phyloP scores from a whole-genome alignment of 2,113 vertebrate genomes.

The Anguilla rostrata region DNA sequence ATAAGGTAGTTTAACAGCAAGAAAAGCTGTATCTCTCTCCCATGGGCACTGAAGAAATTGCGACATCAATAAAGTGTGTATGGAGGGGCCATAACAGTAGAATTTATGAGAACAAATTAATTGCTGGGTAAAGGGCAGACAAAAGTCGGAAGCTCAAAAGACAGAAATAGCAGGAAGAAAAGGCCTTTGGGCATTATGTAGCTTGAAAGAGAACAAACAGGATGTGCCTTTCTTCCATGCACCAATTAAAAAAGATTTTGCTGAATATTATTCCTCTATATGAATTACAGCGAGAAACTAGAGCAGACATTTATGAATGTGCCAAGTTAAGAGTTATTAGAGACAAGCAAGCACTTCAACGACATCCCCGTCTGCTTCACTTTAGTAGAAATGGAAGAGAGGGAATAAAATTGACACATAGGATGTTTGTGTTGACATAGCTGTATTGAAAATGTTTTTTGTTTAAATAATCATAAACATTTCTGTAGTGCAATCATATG shows the following conservation, averaged over 20 bases:
- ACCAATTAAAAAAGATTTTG: neutral
- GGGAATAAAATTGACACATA: neutral
- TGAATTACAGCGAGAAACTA: neutral
- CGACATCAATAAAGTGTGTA: neutral
- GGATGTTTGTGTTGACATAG: neutral
- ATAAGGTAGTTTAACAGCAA: neutral
- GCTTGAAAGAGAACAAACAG: neutral
- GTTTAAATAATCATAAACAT: no score
- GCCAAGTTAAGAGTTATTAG: slow-evolving; percentile 10
- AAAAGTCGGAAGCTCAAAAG: neutral
- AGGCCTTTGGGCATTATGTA: neutral
- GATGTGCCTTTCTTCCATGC: neutral
- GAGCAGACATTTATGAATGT: slow-evolving; percentile 23
- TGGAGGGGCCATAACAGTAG: neutral
- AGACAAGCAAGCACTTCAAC: neutral
- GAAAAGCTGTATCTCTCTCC: neutral
- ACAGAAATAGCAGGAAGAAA: neutral
- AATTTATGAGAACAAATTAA: neutral
- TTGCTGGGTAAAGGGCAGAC: neutral
- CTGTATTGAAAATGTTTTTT: neutral
- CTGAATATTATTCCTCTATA: neutral
- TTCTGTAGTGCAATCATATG: no score
- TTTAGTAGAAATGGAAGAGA: neutral
- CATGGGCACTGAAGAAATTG: neutral
- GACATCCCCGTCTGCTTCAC: neutral